Percentiles rank a stretch among this genome's conserved stretches.
phyloP scores from a whole-genome alignment of 2,113 vertebrate genomes.

The Otis tarda region DNA sequence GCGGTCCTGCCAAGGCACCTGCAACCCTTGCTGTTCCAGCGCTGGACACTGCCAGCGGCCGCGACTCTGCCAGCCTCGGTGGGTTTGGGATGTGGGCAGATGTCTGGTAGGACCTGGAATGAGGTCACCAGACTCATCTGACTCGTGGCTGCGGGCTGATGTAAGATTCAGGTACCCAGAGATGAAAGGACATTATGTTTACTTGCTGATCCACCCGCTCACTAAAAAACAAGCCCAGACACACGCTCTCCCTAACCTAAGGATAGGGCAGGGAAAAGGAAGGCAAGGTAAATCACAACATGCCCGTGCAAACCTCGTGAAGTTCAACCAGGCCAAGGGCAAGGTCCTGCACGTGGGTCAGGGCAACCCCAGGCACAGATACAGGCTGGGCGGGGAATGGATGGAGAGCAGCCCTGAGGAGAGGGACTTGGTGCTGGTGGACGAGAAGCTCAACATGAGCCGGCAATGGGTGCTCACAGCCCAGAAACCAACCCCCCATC shows the following conservation, averaged over 20 bases:
- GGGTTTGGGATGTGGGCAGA: slow-evolving; percentile 66
- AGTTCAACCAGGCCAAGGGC: no score
- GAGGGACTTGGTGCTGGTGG: no score
- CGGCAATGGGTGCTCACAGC: no score
- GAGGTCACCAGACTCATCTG: slow-evolving; percentile 33
- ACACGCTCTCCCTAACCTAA: background rate
- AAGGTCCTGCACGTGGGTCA: no score
- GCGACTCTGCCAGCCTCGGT: slow-evolving; percentile 54
- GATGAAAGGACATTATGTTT: background rate
- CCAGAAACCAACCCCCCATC: no score
- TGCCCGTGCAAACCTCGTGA: no score
- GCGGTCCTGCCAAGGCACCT: slow-evolving; percentile 75
- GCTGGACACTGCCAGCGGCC: slow-evolving; percentile 70
- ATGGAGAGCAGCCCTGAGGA: no score
- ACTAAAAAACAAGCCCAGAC: background rate
- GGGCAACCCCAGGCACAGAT: no score
- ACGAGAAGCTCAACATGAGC: no score
- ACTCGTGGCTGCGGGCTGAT: slow-evolving; percentile 57
- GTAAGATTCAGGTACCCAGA: background rate
- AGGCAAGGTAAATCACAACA: background rate
- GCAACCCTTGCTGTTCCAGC: slow-evolving; percentile 69
- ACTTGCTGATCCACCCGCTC: background rate
- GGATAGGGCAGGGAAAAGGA: background rate
- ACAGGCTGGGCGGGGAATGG: no score
- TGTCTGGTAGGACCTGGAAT: slow-evolving; percentile 61